Conservation (phyloP, 2,113 vertebrate species). For the Pteropus alecto region DNA sequence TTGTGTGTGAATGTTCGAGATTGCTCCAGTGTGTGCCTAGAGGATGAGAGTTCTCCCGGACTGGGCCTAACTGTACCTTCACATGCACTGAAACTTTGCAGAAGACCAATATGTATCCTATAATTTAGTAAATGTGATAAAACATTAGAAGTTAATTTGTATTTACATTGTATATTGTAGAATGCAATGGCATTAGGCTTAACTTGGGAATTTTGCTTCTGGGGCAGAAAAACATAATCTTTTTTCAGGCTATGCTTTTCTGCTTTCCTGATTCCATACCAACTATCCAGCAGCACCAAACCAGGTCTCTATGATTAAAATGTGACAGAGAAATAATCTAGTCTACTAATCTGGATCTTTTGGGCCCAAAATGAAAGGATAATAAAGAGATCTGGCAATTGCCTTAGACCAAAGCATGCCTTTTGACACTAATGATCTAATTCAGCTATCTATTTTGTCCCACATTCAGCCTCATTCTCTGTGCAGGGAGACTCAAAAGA, state of each 20-base stretch:
- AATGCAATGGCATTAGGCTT: conserved; percentile 21
- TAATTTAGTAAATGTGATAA: conserved; percentile 13
- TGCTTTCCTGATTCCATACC: not conserved
- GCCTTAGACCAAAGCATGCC: conserved; percentile 34
- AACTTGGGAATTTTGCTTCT: conserved; percentile 34
- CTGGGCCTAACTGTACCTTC: not conserved
- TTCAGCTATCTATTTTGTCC: conserved; percentile 50
- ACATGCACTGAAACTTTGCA: not conserved
- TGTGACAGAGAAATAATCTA: conserved; percentile 16
- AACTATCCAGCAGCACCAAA: not conserved
- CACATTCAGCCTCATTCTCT: conserved; percentile 21
- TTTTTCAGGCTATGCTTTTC: not conserved
- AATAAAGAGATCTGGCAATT: conserved; percentile 49
- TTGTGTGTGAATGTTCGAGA: not conserved
- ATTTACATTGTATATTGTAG: conserved; percentile 48
- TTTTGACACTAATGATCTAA: conserved; percentile 62
- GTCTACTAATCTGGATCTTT: conserved; percentile 53
- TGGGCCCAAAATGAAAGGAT: conserved; percentile 24
- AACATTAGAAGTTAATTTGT: conserved; percentile 48
- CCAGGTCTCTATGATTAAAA: not conserved
- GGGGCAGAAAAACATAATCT: conserved; percentile 27
- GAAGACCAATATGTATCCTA: not conserved
- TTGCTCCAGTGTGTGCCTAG: not conserved
- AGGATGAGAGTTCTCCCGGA: not conserved
- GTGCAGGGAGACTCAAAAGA: not conserved